Evolutionary conservation across 2,888 invertebrate species (phyloP), one percentile per base, ranked within the genome.

Genomic region (Spisula subtruncata): DNA sequence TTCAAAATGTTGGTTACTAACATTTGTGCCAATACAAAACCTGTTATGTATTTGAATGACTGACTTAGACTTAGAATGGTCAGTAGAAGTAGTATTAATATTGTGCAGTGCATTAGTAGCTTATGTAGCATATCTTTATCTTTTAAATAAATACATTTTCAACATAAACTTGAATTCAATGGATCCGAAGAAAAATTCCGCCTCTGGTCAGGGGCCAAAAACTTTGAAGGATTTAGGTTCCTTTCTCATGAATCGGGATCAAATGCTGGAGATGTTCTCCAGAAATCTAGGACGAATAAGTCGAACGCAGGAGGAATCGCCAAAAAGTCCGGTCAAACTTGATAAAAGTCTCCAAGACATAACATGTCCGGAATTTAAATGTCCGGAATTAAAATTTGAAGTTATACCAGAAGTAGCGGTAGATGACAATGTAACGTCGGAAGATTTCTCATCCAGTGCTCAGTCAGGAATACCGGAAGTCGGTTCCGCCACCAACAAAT

Each of bases 241-340:
- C 10, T 75, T 75, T 75, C 75, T 75, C 16, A 75, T 75, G 75
- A 75, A 75, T 75, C 75, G 75, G 32, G 75, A 75, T 75, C 32
- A 75, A 75, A 75, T 75, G 75, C 32, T 75, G 18, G 75, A 75
- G 5, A 75, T 75, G 75, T 75, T 75, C 32, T 75, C 75, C 35
- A 75, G 75, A 75, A 75, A 75, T 75, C 32, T 75, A 35, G 75
- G 35, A 32, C 75, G 75, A 1, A 35, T 75, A 32, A 75, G 75
- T 35, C 75, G 75, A 12, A 35, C 75, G 0, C 75, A 75, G 35
- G 75, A 75, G 35, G 75, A 75, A 75, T 75, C 75, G 75, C 75
- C 32, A 1, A 35, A 75, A 32, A 32, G 75, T 75, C 75, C 75
- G 14, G 32, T 75, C 32, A 32, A 75, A 75, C 32, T 75, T 1